These are phyloP conservation scores for Arbacia lixula DNA, from an alignment of 53 echinoderm and acorn worm genomes.

Conservation along the genomic window DNA sequence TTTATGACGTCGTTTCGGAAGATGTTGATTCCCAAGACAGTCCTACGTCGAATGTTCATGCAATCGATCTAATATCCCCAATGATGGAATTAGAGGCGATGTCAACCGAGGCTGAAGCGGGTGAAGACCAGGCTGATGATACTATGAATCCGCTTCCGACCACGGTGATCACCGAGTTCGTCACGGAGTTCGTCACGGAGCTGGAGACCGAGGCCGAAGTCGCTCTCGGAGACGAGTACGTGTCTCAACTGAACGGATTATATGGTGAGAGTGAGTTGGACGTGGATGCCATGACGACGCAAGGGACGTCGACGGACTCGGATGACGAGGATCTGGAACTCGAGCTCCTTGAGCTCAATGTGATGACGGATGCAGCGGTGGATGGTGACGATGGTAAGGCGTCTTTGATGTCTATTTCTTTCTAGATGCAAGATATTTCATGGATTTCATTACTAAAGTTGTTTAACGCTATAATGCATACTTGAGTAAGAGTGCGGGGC, in stretches of 20 bases:
- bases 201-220: constrained; percentile 6
- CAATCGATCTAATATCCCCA: too few relatives aligned
- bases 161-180: background rate
- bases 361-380: constrained; percentile 1
- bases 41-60: too few relatives aligned
- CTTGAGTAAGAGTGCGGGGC: too few relatives aligned
- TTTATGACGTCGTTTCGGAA: constrained; percentile 20
- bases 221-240: background rate
- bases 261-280: background rate
- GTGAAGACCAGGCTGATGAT: too few relatives aligned
- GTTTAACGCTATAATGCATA: too few relatives aligned
- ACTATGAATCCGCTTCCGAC: too few relatives aligned
- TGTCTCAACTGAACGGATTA: background rate
- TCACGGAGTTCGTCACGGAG: constrained; percentile 45
- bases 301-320: background rate
- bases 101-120: too few relatives aligned
- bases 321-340: constrained; percentile 16
- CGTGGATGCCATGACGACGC: background rate
- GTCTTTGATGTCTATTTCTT: too few relatives aligned
- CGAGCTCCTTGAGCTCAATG: constrained; percentile 13
- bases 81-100: too few relatives aligned
- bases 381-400: constrained; percentile 24
- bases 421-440: too few relatives aligned
- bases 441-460: too few relatives aligned
- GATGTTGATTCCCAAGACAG: constrained; percentile 21